These are phyloP conservation scores for Nylanderia fulva DNA, from an alignment of 1,140 invertebrate genomes.

Conservation along the genomic window DNA sequence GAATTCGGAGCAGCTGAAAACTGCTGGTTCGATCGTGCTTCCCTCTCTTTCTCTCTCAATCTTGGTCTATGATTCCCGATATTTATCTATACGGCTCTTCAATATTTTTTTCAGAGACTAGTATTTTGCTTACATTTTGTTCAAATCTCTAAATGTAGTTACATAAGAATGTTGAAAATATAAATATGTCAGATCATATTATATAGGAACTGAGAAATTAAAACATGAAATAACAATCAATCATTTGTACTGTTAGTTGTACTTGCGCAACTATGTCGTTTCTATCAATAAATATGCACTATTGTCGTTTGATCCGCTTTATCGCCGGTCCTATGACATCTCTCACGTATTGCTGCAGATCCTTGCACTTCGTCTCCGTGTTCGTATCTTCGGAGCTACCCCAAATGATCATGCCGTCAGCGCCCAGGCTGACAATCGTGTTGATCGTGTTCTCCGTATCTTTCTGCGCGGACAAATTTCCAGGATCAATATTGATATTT, in stretches of 20 bases:
- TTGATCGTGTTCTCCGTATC: constrained; percentile 87
- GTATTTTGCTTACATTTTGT: background rate
- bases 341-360: constrained; percentile 87
- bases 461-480: constrained; percentile 80
- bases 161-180: background rate
- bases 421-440: constrained; percentile 86
- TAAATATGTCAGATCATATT: background rate
- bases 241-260: background rate
- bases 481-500: background rate
- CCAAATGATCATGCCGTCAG: constrained; percentile 90
- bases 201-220: background rate
- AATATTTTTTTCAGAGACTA: background rate
- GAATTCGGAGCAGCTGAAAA: constrained; percentile 12
- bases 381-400: constrained; percentile 91
- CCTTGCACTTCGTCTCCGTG: constrained; percentile 87
- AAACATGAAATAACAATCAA: background rate
- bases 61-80: background rate
- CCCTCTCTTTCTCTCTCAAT: constrained; percentile 6
- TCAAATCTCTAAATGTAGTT: background rate
- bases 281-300: too few species aligned
- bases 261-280: background rate
- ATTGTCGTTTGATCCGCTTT: constrained; percentile 5
- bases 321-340: constrained; percentile 87
- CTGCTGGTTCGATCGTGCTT: background rate
- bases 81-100: background rate